Evolutionary conservation across 2,113 vertebrate genomes (phyloP).

Genomic region (Antennarius striatus): DNA sequence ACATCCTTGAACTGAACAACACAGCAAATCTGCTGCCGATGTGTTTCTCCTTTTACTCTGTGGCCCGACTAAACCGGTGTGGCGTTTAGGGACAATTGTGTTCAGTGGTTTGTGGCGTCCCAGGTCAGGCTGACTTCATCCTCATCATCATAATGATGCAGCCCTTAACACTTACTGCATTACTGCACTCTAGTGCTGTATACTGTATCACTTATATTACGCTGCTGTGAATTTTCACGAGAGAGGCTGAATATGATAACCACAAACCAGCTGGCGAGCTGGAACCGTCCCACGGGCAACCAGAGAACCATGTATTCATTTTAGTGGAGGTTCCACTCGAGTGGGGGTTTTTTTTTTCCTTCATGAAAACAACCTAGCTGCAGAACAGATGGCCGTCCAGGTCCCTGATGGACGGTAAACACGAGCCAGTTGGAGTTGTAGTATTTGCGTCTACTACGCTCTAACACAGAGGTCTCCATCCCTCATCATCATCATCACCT

Average conservation of each 20-base stretch:
- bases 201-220: not conserved
- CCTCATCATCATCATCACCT: not conserved
- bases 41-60: too few species aligned
- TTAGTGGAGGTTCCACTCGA: slow-evolving; percentile 1
- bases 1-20: slow-evolving; percentile 3
- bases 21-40: not conserved
- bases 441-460: not conserved
- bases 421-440: slow-evolving; percentile 1
- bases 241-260: not conserved
- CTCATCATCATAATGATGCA: too few species aligned
- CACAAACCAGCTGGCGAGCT: not conserved
- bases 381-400: not conserved
- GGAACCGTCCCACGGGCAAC: not conserved
- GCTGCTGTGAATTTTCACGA: not conserved
- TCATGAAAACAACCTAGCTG: not conserved
- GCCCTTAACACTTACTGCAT: too few species aligned
- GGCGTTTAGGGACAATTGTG: too few species aligned
- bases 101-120: too few species aligned
- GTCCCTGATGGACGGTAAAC: slow-evolving; percentile 4
- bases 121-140: too few species aligned
- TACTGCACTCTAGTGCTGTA: not conserved
- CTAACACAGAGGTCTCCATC: not conserved
- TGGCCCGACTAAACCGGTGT: too few species aligned
- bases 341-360: not conserved
- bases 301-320: not conserved